Evolutionary conservation across 2,113 vertebrate species (phyloP).

Genomic region (Phrynocephalus versicolor): DNA sequence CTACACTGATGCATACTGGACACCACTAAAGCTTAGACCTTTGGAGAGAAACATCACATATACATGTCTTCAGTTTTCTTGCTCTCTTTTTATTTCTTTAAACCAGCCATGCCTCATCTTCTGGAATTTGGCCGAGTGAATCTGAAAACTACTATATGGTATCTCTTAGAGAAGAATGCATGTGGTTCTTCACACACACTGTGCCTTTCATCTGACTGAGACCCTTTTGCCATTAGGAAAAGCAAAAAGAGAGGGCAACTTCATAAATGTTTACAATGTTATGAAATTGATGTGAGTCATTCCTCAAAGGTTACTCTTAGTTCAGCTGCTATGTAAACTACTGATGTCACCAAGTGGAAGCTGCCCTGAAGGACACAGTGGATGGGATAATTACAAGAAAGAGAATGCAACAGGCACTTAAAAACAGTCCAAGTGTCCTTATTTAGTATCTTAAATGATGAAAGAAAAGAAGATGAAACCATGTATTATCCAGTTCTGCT

Average conservation of each 20-base stretch:
- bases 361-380: slow-evolving; percentile 51
- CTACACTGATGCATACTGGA: neutral
- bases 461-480: slow-evolving; percentile 1
- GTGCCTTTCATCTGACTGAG: slow-evolving; percentile 17
- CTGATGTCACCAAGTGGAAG: slow-evolving; percentile 56
- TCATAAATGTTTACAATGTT: slow-evolving; percentile 59
- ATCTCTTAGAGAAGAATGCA: slow-evolving; percentile 28
- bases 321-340: slow-evolving; percentile 57
- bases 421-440: slow-evolving; percentile 23
- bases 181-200: neutral
- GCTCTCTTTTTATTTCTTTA: no score
- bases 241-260: slow-evolving; percentile 40
- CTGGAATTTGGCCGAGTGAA: slow-evolving; percentile 45
- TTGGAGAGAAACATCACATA: neutral
- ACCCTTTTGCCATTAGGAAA: slow-evolving; percentile 42
- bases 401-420: slow-evolving; percentile 54
- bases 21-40: neutral
- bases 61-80: neutral
- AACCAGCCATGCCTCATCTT: slow-evolving; percentile 11
- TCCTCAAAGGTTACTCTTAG: slow-evolving; percentile 68
- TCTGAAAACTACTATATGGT: slow-evolving; percentile 23
- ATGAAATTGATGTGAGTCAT: slow-evolving; percentile 46
- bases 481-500: neutral
- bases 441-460: slow-evolving; percentile 39
- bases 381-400: slow-evolving; percentile 54